Evolutionary conservation across 1,140 invertebrate species (phyloP), one percentile per base, ranked within the genome.

Genomic region (Nomia melanderi): DNA sequence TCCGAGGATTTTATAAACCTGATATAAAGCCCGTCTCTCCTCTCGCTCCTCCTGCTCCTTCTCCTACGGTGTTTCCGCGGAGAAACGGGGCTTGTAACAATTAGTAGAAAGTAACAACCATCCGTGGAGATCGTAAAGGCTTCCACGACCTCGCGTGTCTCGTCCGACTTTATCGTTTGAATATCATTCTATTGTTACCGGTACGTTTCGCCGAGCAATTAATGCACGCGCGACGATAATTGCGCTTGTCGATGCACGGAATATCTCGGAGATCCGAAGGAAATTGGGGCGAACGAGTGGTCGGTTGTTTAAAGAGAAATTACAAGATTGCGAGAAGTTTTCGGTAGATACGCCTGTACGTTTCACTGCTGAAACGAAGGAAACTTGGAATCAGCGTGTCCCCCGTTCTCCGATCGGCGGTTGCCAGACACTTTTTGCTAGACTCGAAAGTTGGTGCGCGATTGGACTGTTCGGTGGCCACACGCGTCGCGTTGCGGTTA

Each of bases 381-480:
- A 36, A 36, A 5, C 33, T 36, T n/a, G n/a, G 33, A 36, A 36
- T 3, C 33, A 36, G 33, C 33, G 41, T 44, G 36, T 7, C 36
- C 12, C 3, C 41, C 14, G 8, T 50, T 1, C 4, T 23, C n/a
- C 20, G 14, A 7, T 63, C 7, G 50, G 11, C 20, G n/a, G 14
- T 25, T 27, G 50, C 25, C 14, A 14, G 17, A 1, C 23, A 23
- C 50, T 76, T 76, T 76, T 76, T 76, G 65, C 54, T 7, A 31
- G 31, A 69, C 11, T 11, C 17, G 73, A 27, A 76, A 50, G 31
- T n/a, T 39, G 29, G 57, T 39, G 17, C 25, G 20, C 17, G 73
- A 69, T 76, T 56, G 73, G 54, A 76, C 66, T 27, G 73, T 76
- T 57, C 36, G 29, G 73, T 76, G 73, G 73, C 73, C 73, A 76